phyloP scores from a whole-genome alignment of 2,888 invertebrate species.

The Anodontia alba region DNA sequence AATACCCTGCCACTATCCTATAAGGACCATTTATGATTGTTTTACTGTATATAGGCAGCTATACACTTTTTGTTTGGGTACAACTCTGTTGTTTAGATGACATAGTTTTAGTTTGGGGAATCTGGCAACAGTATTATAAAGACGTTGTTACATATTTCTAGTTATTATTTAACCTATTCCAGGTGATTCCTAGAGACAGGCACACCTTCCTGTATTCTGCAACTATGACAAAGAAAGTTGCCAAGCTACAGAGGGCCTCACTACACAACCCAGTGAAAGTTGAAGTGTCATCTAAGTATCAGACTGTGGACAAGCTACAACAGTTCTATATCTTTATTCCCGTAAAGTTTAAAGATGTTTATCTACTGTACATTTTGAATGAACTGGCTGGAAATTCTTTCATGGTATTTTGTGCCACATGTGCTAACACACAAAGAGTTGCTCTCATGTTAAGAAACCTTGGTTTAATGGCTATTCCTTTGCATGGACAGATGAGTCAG shows the following conservation, averaged over 20 bases:
- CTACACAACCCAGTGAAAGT: slow-evolving; percentile 97
- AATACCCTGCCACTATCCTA: no score
- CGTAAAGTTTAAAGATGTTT: slow-evolving; percentile 98
- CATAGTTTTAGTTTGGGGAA: no score
- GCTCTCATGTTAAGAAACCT: slow-evolving; percentile 95
- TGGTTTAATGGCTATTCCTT: slow-evolving; percentile 96
- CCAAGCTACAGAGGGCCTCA: slow-evolving; percentile 97
- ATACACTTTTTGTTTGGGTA: no score
- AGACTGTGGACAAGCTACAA: slow-evolving; percentile 98
- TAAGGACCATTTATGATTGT: no score
- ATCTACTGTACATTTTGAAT: slow-evolving; percentile 97
- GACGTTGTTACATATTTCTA: no score
- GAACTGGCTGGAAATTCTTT: slow-evolving; percentile 97
- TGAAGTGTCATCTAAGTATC: slow-evolving; percentile 97
- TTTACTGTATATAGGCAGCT: no score
- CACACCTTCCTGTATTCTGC: slow-evolving; percentile 98
- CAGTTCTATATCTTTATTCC: slow-evolving; percentile 98
- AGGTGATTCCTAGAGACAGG: slow-evolving; percentile 94
- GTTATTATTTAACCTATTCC: no score
- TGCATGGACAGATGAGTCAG: slow-evolving; percentile 99
- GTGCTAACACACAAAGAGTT: slow-evolving; percentile 94
- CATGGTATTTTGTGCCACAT: slow-evolving; percentile 98
- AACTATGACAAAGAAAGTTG: slow-evolving; percentile 97
- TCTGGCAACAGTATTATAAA: no score
- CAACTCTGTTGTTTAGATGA: no score